phyloP scores from a whole-genome alignment of 2,797 vertebrate species.

The Sebastes vulpes region DNA sequence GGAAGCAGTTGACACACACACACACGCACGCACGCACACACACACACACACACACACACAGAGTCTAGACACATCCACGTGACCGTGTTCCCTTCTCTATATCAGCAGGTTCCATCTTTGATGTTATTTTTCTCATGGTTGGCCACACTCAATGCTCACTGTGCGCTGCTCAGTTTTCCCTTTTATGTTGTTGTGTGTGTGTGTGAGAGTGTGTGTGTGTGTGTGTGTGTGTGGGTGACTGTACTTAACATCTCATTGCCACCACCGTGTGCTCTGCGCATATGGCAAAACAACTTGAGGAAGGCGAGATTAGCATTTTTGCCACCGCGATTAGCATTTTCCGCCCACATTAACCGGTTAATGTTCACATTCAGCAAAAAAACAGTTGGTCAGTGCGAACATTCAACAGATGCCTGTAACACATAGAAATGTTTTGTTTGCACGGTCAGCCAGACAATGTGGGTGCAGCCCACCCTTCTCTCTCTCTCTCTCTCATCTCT shows the following conservation, averaged over 20 bases:
- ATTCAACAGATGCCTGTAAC: constrained; percentile 20
- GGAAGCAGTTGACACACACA: constrained; percentile 30
- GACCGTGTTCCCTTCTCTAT: constrained; percentile 29
- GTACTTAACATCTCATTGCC: constrained; percentile 11
- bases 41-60: neutral
- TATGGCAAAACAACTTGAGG: constrained; percentile 42
- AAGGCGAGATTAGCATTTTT: constrained; percentile 45
- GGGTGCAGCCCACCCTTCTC: neutral
- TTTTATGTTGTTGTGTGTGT: constrained; percentile 14
- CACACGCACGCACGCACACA: constrained; percentile 1
- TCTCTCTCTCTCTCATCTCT: neutral
- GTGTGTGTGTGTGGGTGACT: constrained; percentile 1
- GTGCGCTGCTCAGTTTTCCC: neutral
- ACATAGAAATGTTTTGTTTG: neutral
- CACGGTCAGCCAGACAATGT: neutral
- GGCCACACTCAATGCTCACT: constrained; percentile 23
- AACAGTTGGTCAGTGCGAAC: constrained; percentile 15
- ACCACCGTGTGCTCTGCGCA: constrained; percentile 21
- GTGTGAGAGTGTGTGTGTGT: neutral
- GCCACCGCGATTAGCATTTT: constrained; percentile 38
- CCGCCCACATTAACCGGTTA: constrained; percentile 33
- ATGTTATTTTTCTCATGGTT: constrained; percentile 59
- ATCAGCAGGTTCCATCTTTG: constrained; percentile 57
- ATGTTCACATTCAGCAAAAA: constrained; percentile 7
- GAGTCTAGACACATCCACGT: constrained; percentile 40